Percentiles rank a stretch among this genome's conserved stretches.
These are phyloP conservation scores for Selene dorsalis DNA, from an alignment of 2,797 vertebrate species.

Conservation along the genomic window DNA sequence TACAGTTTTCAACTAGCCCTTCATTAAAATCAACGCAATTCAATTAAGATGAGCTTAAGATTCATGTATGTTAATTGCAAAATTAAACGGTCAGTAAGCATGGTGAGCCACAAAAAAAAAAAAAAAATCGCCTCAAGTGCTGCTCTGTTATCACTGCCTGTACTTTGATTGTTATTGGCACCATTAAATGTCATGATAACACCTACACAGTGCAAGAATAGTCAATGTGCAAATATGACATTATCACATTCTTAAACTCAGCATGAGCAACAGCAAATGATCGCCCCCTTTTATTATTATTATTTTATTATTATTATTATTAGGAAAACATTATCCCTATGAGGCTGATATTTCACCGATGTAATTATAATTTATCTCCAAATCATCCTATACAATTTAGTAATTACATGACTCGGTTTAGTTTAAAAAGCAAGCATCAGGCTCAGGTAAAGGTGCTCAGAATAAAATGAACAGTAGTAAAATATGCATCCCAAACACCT, in stretches of 20 bases:
- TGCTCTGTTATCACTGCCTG: conserved; percentile 45
- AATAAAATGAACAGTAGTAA: conserved; percentile 30
- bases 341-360: conserved; percentile 56
- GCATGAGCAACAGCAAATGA: conserved; percentile 40
- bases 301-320: conserved; percentile 27
- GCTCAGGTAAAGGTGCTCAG: conserved; percentile 13
- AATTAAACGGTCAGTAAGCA: conserved; percentile 70
- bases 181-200: conserved; percentile 69
- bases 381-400: conserved; percentile 14
- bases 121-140: conserved; percentile 21
- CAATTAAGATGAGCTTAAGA: conserved; percentile 78
- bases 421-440: conserved; percentile 32
- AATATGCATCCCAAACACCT: conserved; percentile 23
- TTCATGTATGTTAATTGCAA: conserved; percentile 75
- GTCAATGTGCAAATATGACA: conserved; percentile 64
- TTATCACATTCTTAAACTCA: conserved; percentile 49
- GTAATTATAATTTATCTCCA: conserved; percentile 40
- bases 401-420: conserved; percentile 4
- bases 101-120: conserved; percentile 29
- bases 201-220: conserved; percentile 55
- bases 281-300: conserved; percentile 18
- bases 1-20: conserved; percentile 67
- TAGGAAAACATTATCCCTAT: conserved; percentile 37
- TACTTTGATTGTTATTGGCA: conserved; percentile 47
- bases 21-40: conserved; percentile 77